Conservation (phyloP, 2,113 vertebrate species). For the Oncorhynchus nerka region DNA sequence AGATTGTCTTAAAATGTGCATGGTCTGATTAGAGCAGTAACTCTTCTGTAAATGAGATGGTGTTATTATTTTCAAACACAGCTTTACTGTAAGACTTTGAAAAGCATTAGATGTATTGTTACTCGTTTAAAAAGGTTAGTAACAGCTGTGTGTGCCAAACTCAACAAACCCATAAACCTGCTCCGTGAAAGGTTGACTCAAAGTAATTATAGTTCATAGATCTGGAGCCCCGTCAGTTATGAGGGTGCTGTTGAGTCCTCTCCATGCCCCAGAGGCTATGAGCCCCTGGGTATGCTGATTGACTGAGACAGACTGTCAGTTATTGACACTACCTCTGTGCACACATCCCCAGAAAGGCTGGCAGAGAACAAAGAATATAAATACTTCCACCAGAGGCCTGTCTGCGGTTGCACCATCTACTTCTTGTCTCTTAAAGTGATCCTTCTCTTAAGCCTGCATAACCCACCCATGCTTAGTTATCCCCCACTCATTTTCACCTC, state of each 20-base stretch:
- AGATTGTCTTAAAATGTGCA: no score
- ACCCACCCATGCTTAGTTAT: constrained; percentile 2
- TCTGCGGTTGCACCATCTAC: background rate
- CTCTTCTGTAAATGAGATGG: background rate
- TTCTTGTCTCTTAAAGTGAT: background rate
- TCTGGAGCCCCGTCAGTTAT: constrained; percentile 61
- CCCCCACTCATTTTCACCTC: background rate
- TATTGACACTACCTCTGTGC: constrained; percentile 59
- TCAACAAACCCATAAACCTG: constrained; percentile 35
- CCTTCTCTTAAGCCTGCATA: constrained; percentile 29
- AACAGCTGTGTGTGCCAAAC: constrained; percentile 40
- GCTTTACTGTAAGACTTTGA: constrained; percentile 20
- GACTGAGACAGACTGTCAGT: constrained; percentile 63
- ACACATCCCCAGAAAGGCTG: background rate
- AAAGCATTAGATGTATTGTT: no score
- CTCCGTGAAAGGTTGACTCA: constrained; percentile 46
- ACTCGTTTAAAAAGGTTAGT: constrained; percentile 4
- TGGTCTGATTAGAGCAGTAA: background rate
- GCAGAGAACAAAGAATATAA: background rate
- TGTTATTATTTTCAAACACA: background rate
- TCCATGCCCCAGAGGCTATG: constrained; percentile 25
- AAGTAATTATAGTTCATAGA: constrained; percentile 58
- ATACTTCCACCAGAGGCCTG: constrained; percentile 11
- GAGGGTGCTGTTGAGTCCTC: constrained; percentile 57
- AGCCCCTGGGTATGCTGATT: constrained; percentile 49